phyloP scores from a whole-genome alignment of 2,113 vertebrate species.

The Heliornis fulica region DNA sequence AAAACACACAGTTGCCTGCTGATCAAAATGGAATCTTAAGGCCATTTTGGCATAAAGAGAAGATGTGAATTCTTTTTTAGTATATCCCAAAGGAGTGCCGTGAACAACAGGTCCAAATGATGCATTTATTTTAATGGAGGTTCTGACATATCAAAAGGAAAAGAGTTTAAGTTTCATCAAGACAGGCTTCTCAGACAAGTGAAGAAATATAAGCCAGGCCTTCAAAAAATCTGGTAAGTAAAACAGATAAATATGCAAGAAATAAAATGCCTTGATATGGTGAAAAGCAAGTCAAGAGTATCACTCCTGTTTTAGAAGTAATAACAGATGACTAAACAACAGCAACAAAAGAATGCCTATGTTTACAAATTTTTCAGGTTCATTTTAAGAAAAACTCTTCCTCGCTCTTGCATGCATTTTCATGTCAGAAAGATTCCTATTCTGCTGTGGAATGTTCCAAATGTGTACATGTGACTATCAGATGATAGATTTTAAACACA shows the following conservation, averaged over 20 bases:
- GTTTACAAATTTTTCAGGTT: neutral
- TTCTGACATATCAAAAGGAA: neutral
- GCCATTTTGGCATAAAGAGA: neutral
- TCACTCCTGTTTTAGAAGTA: neutral
- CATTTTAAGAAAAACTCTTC: neutral
- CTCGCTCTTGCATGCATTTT: neutral
- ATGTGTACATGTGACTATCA: neutral
- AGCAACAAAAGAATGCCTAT: neutral
- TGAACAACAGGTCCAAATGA: neutral
- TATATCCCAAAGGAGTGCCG: neutral
- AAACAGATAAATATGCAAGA: neutral
- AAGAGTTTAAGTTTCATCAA: neutral
- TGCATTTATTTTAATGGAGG: neutral
- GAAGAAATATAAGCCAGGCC: neutral
- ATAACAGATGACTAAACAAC: neutral
- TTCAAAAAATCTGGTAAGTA: neutral
- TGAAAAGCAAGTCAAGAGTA: neutral
- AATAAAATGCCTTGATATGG: neutral
- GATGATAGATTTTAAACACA: neutral
- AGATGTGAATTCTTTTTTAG: neutral
- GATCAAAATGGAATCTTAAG: neutral
- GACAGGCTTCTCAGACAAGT: neutral
- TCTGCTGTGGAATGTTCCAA: neutral
- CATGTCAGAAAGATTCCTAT: neutral
- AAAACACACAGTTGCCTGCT: neutral